These are phyloP conservation scores for Loripinus fragilis DNA, from an alignment of 2,888 invertebrate genomes.

Conservation along the genomic window DNA sequence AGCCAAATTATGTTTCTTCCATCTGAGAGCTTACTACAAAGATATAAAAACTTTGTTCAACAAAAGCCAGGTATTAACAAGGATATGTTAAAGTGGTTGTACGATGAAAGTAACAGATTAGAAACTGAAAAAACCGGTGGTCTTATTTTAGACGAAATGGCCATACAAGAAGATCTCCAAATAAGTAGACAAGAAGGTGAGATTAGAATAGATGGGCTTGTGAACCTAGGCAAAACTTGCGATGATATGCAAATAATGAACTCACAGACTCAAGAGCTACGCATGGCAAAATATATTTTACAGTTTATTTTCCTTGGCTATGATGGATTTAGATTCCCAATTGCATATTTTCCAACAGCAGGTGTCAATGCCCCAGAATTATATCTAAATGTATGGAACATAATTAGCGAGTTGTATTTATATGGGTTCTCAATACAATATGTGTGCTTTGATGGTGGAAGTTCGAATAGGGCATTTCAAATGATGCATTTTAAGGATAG, in stretches of 20 bases:
- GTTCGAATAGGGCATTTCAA: slow-evolving; percentile 35
- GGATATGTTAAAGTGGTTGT: slow-evolving; percentile 10
- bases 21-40: background rate
- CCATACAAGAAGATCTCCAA: slow-evolving; percentile 40
- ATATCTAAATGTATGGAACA: slow-evolving; percentile 42
- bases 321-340: slow-evolving; percentile 42
- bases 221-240: slow-evolving; percentile 30
- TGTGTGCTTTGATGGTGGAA: slow-evolving; percentile 41
- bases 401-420: slow-evolving; percentile 22
- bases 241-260: slow-evolving; percentile 29
- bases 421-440: slow-evolving; percentile 31
- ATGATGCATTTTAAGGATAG: slow-evolving; percentile 35
- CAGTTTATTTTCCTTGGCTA: slow-evolving; percentile 35
- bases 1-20: background rate
- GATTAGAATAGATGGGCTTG: slow-evolving; percentile 27
- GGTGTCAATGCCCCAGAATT: slow-evolving; percentile 36
- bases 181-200: slow-evolving; percentile 23
- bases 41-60: background rate
- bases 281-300: slow-evolving; percentile 36
- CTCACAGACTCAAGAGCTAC: slow-evolving; percentile 12
- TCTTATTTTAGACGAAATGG: slow-evolving; percentile 43
- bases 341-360: slow-evolving; percentile 38
- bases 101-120: background rate
- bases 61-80: slow-evolving; percentile 13
- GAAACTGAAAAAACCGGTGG: slow-evolving; percentile 23